A percentile compares a stretch with the other conserved stretches of the same genome.
Conservation (phyloP, 2,113 vertebrate genomes). For the Pluvianellus socialis region DNA sequence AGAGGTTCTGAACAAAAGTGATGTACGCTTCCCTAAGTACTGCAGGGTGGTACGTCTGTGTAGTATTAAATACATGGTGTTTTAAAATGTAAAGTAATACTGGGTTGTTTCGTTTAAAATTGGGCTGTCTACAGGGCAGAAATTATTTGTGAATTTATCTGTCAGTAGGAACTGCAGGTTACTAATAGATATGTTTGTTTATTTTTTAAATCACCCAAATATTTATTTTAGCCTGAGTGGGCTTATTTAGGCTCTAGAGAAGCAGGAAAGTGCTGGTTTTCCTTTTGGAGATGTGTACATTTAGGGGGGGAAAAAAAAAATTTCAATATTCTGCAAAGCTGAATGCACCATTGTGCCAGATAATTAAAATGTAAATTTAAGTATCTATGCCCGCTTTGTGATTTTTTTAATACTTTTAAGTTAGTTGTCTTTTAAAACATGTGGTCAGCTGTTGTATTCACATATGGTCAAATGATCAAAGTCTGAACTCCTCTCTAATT, state of each 20-base stretch:
- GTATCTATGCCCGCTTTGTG: slow-evolving; percentile 84
- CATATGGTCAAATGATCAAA: slow-evolving; percentile 99
- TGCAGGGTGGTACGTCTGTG: not conserved
- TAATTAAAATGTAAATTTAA: slow-evolving; percentile 90
- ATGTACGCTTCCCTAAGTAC: not conserved
- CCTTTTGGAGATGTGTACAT: slow-evolving; percentile 47
- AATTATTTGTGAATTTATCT: slow-evolving; percentile 37
- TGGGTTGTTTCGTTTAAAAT: not conserved
- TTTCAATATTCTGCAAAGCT: slow-evolving; percentile 75
- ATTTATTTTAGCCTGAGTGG: slow-evolving; percentile 34
- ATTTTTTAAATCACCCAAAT: slow-evolving; percentile 2
- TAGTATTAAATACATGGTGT: not conserved
- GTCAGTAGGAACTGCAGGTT: slow-evolving; percentile 28
- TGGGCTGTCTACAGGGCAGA: not conserved
- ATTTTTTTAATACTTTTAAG: slow-evolving; percentile 83
- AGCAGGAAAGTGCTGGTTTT: slow-evolving; percentile 45
- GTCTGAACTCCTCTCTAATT: slow-evolving; percentile 96
- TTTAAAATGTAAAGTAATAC: not conserved
- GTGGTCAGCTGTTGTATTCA: slow-evolving; percentile 96
- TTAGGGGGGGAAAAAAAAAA: not conserved
- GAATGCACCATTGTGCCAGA: slow-evolving; percentile 76
- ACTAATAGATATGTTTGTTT: not conserved
- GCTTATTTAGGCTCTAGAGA: slow-evolving; percentile 32
- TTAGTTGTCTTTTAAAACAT: slow-evolving; percentile 93
- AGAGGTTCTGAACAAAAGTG: not conserved